These are phyloP conservation scores for Spodoptera litura DNA, from an alignment of 1,140 invertebrate species.

Conservation along the genomic window DNA sequence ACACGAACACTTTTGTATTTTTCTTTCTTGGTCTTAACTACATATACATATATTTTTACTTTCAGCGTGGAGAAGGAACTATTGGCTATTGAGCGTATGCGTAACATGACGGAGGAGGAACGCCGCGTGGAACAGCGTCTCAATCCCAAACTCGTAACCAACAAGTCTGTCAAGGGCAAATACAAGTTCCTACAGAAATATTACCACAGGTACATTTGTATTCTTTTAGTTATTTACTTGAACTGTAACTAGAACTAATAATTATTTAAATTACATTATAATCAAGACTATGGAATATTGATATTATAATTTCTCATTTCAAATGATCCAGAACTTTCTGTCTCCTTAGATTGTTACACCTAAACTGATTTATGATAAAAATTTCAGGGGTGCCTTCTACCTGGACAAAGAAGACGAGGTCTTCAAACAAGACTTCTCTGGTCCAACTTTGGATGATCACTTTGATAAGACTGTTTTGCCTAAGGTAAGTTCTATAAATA, in stretches of 20 bases:
- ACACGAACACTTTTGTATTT: too few species aligned
- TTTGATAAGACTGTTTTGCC: constrained; percentile 99
- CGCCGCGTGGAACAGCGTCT: constrained; percentile 93
- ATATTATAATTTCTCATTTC: too few species aligned
- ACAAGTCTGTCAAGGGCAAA: constrained; percentile 98
- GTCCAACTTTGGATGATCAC: constrained; percentile 99
- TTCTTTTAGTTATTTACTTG: too few species aligned
- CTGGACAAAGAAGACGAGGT: constrained; percentile 97
- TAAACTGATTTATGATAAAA: background rate
- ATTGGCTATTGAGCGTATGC: constrained; percentile 95
- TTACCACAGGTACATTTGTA: constrained; percentile 91
- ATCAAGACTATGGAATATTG: too few species aligned
- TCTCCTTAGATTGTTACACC: background rate
- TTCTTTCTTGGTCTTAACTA: too few species aligned
- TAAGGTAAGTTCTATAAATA: constrained; percentile 86
- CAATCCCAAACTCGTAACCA: constrained; percentile 98
- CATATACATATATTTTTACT: constrained; percentile 21
- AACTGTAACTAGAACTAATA: too few species aligned
- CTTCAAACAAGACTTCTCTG: constrained; percentile 97
- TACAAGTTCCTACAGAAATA: constrained; percentile 99
- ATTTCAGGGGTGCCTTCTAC: constrained; percentile 96
- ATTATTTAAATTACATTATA: too few species aligned
- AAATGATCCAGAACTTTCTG: too few species aligned
- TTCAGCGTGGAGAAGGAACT: constrained; percentile 92
- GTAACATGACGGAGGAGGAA: constrained; percentile 99